Evolutionary conservation across 2,113 vertebrate genomes (phyloP).

Genomic region (Harpagus bidentatus): DNA sequence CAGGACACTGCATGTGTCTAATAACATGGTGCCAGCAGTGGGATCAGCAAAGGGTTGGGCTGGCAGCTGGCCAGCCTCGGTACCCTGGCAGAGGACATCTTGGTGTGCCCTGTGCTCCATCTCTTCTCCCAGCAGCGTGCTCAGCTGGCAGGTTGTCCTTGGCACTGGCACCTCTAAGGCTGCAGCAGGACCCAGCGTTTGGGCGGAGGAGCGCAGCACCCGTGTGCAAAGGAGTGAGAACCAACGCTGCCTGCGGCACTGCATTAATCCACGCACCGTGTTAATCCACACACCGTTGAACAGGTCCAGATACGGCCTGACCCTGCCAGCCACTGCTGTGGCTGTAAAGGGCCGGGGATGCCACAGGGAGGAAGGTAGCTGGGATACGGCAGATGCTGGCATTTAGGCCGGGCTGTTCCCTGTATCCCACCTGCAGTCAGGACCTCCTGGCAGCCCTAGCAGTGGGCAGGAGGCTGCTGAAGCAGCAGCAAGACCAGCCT

Average conservation of each 20-base stretch:
- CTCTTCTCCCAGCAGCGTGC: neutral
- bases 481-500: neutral
- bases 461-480: neutral
- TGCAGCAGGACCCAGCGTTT: neutral
- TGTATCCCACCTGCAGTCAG: neutral
- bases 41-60: neutral
- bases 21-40: neutral
- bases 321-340: neutral
- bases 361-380: neutral
- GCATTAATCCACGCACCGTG: neutral
- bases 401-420: neutral
- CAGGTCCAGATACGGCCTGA: neutral
- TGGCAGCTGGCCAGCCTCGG: neutral
- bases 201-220: neutral
- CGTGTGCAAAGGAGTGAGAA: neutral
- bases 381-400: neutral
- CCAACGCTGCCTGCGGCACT: accelerated
- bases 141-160: neutral
- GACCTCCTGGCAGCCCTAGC: neutral
- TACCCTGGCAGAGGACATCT: neutral
- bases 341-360: neutral
- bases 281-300: accelerated
- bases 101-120: neutral
- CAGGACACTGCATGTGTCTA: neutral
- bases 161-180: neutral